Evolutionary conservation across 2,113 vertebrate species (phyloP), one percentile per base, ranked within the genome.

Genomic region (Haliaeetus leucogaster): DNA sequence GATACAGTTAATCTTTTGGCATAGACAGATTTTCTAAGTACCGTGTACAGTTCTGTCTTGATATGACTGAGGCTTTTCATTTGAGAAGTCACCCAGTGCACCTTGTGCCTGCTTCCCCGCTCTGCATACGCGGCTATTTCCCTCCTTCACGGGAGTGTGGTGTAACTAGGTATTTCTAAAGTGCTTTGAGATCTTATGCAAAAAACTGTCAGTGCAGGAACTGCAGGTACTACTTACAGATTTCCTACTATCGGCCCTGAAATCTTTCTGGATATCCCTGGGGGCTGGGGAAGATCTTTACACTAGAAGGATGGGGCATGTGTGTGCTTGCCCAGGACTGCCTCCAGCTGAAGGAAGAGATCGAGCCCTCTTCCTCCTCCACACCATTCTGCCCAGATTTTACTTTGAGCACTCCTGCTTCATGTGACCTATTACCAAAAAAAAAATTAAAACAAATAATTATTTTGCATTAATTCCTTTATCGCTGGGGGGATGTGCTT

Each of bases 91-190:
- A 3, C 20, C 53, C 36, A 0, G 58, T 10, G 42, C 27, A 26
- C 56, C 55, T 43, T 5, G 16, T 56, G 68, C 36, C 76, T 43
- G 16, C 29, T 58, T 72, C 67, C 36, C 40, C 0, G 0, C 40
- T 13, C 62, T 4, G 66, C 43, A 23, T 16, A 14, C 1, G 4
- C 0, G 0, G 30, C 30, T 40, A 1, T 47, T 66, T 62, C 85
- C 80, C 82, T 67, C 18, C 77, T 68, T 17, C 30, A 5, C 1
- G 2, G 34, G 23, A 16, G 4, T 42, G 53, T 95, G 96, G 73
- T 50, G 89, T 76, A 97, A 94, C 32, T 3, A 21, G 29, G 29
- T 82, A 12, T 96, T 96, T 95, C 93, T 74, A 82, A 89, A 97
- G 73, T 4, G 32, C 62, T 82, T 50, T 30, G 77, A 82, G 89